These are phyloP conservation scores for Nycticorax nycticorax DNA, from an alignment of 2,113 vertebrate species.

Conservation along the genomic window DNA sequence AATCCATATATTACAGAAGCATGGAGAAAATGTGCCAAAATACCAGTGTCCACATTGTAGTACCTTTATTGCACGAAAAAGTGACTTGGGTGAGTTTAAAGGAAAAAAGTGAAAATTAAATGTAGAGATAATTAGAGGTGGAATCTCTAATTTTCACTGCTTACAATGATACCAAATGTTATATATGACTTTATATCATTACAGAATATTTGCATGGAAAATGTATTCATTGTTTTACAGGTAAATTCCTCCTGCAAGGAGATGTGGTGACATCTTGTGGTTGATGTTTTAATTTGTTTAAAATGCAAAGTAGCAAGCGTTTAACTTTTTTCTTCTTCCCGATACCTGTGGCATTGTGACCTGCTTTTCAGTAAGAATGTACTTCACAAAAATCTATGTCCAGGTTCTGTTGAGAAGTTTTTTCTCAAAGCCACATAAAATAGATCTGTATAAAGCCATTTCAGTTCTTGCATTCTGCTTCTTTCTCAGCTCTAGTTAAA, in stretches of 20 bases:
- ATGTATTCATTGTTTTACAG: not conserved
- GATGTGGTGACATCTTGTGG: conserved; percentile 71
- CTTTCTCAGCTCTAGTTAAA: not conserved
- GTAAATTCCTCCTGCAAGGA: not conserved
- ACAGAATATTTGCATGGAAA: not conserved
- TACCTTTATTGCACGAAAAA: conserved; percentile 56
- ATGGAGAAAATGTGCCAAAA: conserved; percentile 67
- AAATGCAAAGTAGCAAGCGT: not conserved
- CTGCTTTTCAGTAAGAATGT: not conserved
- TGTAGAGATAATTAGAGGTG: not conserved
- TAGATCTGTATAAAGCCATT: not conserved
- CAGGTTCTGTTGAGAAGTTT: not conserved
- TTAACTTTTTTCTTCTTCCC: not conserved
- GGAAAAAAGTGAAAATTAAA: not conserved
- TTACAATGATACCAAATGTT: not conserved
- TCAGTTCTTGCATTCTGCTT: not conserved
- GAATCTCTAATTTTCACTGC: not conserved
- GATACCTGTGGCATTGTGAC: not conserved
- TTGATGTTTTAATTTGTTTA: not conserved
- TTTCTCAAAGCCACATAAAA: not conserved
- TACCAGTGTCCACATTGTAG: conserved; percentile 65
- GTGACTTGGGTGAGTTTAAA: conserved; percentile 72
- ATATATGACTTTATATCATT: not conserved
- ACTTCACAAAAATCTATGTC: not conserved
- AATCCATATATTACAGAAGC: conserved; percentile 67